A percentile compares a stretch with the other conserved stretches of the same genome.
phyloP scores from a whole-genome alignment of 2,888 invertebrate genomes.

The Bimastos eiseni region DNA sequence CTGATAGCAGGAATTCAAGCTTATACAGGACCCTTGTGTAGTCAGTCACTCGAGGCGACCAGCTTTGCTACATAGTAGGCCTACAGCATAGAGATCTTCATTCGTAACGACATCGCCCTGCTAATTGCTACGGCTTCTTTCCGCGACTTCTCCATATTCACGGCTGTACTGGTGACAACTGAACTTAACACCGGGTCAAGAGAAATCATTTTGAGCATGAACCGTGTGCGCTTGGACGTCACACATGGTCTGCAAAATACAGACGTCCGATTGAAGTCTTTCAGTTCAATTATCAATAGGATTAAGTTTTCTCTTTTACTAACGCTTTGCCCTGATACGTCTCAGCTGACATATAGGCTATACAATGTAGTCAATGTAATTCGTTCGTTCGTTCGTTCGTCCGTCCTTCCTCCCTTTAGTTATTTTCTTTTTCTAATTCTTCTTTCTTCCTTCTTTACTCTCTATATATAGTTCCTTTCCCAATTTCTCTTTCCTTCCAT shows the following conservation, averaged over 20 bases:
- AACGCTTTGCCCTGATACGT: not conserved
- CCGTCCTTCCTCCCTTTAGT: not conserved
- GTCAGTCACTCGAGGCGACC: not conserved
- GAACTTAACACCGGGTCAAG: not conserved
- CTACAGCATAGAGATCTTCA: not conserved
- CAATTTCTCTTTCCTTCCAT: not conserved
- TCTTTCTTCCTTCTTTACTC: not conserved
- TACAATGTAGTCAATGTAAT: not conserved
- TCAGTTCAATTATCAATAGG: not conserved
- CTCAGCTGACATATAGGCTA: not conserved
- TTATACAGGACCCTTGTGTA: not conserved
- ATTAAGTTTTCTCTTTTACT: not conserved
- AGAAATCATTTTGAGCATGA: not conserved
- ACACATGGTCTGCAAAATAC: not conserved
- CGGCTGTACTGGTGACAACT: not conserved
- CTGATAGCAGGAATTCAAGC: not conserved
- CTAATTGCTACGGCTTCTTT: not conserved
- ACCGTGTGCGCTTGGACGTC: not conserved
- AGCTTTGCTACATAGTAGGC: no score
- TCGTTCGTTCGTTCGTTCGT: not conserved
- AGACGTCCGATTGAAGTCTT: not conserved
- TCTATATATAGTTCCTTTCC: no score
- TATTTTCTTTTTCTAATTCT: not conserved
- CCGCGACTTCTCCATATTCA: not conserved
- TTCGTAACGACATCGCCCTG: not conserved